These are phyloP conservation scores for Xenops minutus DNA, from an alignment of 2,797 vertebrate genomes.

Conservation along the genomic window DNA sequence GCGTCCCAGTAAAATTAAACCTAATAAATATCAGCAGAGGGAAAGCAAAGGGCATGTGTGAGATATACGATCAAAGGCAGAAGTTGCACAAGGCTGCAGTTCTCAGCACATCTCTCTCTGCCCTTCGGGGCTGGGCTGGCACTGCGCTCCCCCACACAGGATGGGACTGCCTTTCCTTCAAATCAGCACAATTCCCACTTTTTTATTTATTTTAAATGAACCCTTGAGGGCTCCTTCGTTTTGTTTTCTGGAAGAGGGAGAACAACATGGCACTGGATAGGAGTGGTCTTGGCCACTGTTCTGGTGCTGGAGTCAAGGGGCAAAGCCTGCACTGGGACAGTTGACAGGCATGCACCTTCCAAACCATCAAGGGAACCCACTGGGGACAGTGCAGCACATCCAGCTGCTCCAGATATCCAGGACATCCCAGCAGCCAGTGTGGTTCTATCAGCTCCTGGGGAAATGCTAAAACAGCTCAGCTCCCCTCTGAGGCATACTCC, in stretches of 20 bases:
- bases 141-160: neutral
- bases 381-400: rapidly evolving
- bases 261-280: neutral
- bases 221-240: constrained; percentile 44
- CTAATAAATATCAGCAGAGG: constrained; percentile 74
- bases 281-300: neutral
- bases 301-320: rapidly evolving
- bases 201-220: constrained; percentile 66
- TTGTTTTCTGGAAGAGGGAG: constrained; percentile 33
- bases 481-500: neutral
- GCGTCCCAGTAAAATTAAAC: constrained; percentile 77
- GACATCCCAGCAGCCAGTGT: rapidly evolving
- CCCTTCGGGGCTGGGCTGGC: constrained; percentile 49
- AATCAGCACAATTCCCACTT: constrained; percentile 29
- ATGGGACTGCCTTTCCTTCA: constrained; percentile 18
- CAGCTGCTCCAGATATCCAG: neutral
- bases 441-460: rapidly evolving
- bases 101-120: constrained; percentile 67
- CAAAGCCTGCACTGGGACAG: neutral
- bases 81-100: constrained; percentile 66
- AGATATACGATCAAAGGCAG: constrained; percentile 64
- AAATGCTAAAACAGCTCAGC: neutral
- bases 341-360: rapidly evolving
- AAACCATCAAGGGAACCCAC: rapidly evolving
- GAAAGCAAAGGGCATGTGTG: constrained; percentile 73